Conservation (phyloP, 2,888 invertebrate genomes). For the Plagodis pulveraria region DNA sequence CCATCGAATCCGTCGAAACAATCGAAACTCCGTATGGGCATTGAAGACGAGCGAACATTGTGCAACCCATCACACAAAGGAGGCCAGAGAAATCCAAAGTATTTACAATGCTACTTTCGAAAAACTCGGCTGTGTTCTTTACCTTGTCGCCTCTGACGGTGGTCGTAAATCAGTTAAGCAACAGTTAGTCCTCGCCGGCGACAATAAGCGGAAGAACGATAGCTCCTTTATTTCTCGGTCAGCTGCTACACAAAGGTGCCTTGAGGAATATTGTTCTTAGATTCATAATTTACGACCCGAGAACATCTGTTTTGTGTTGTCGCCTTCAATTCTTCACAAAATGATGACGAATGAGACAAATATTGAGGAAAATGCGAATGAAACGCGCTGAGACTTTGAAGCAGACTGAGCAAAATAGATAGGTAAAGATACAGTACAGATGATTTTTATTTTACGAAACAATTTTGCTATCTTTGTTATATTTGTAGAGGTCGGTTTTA, state of each 20-base stretch:
- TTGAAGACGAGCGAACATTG: constrained; percentile 70
- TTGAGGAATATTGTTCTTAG: constrained; percentile 44
- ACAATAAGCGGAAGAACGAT: constrained; percentile 57
- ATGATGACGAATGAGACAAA: constrained; percentile 23
- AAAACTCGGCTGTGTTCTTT: constrained; percentile 63
- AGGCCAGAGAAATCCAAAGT: constrained; percentile 73
- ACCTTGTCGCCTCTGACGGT: constrained; percentile 45
- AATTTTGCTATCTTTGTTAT: too few relatives aligned
- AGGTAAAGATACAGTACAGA: too few relatives aligned
- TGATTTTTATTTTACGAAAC: too few relatives aligned
- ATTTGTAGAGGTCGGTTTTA: neutral
- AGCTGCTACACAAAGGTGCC: constrained; percentile 49
- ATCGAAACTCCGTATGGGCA: constrained; percentile 64
- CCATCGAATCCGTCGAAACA: constrained; percentile 75
- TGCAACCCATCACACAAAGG: constrained; percentile 76
- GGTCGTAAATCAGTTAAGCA: constrained; percentile 74
- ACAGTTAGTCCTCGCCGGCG: constrained; percentile 49
- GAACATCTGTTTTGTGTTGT: constrained; percentile 46
- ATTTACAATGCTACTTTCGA: constrained; percentile 68
- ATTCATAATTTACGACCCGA: constrained; percentile 47
- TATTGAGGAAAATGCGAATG: constrained; percentile 29
- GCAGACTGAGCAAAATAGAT: too few relatives aligned
- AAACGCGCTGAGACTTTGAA: too few relatives aligned
- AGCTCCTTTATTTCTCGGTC: constrained; percentile 40
- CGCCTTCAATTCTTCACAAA: constrained; percentile 32